Evolutionary conservation across 2,797 vertebrate species (phyloP), one percentile per base, ranked within the genome.

Genomic region (Myotis pilosus): DNA sequence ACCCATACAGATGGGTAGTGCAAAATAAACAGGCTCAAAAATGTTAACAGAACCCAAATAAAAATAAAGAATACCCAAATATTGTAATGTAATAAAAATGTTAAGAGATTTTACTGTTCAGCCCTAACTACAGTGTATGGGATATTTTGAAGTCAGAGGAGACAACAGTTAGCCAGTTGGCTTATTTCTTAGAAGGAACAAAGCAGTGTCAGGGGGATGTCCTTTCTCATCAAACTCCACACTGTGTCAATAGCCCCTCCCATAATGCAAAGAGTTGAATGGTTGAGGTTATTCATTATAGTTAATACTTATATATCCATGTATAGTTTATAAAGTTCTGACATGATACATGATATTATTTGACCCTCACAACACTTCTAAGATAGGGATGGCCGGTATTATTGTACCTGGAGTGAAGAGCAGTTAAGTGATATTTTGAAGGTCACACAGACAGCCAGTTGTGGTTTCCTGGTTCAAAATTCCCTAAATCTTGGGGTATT

Each of bases 61-160:
- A 62, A 62, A 62, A 62, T 30, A 62, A 30, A 62, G 13, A 13
- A 62, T 62, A 30, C 28, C 28, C 12, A 62, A 15, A 62, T 62
- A 62, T 30, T 62, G 5, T 30, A 10, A 30, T 7, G 28, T 30
- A 62, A 30, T 15, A 68, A 89, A 87, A 78, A 44, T 49, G 8
- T 71, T 76, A 76, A 79, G 47, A 87, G 23, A 81, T 78, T 88
- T 92, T 88, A 85, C n/a, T 68, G 2, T 91, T 28, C 19, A 55
- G 6, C 44, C 49, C 68, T 47, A 90, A 30, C 19, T 53, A 53
- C 36, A 78, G 25, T 44, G 7, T 78, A 53, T 55, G 25, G 9
- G 69, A 53, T 10, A 71, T 78, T 92, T 76, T 72, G 25, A 87
- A 89, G 33, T 94, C 33, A 87, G 57, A 92, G 6, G 57, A 95